Evolutionary conservation across 2,888 invertebrate species (phyloP), one percentile per base, ranked within the genome.

Genomic region (Spodoptera littoralis): DNA sequence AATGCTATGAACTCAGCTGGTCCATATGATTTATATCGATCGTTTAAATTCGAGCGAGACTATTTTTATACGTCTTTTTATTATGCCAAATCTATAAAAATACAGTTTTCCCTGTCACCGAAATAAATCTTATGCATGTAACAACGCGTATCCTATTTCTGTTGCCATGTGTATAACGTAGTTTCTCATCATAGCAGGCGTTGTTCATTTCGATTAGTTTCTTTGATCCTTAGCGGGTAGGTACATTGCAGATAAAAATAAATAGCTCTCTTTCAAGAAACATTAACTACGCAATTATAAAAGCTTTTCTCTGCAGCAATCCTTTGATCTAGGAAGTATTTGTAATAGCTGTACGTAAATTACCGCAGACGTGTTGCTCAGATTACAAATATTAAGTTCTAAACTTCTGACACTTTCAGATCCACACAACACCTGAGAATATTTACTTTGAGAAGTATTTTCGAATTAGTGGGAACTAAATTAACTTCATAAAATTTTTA

Each of bases 1-100:
- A 80, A 81, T 65, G 71, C 69, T 76, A 64, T 64, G 81, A 77
- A 77, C 73, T 76, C 73, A 51, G 63, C 62, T 71, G 55, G 76
- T 59, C 52, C 52, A 51, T 68, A 57, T 73, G 70, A 73, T 63
- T 65, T 77, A 70, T 77, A 65, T 73, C 61, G 73, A 77, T 73
- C 60, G 65, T 51, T 75, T 69, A n/a, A 68, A 70, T 59, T 56
- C 45, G 27, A 36, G 46, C 43, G 22, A 49, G 58, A 53, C 58
- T 55, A 75, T 50, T 61, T 66, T 66, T 46, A 53, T 50, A 11
- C 22, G 30, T 8, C 27, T 57, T 51, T 48, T 57, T 58, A 62
- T 58, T 50, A 52, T n/a, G 44, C 45, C 18, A 27, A 65, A 3
- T 30, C 30, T 27, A 12, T 71, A 50, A 24, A 50, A 46, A 46